phyloP scores from a whole-genome alignment of 2,888 invertebrate genomes.

The Drosophila limbata region DNA sequence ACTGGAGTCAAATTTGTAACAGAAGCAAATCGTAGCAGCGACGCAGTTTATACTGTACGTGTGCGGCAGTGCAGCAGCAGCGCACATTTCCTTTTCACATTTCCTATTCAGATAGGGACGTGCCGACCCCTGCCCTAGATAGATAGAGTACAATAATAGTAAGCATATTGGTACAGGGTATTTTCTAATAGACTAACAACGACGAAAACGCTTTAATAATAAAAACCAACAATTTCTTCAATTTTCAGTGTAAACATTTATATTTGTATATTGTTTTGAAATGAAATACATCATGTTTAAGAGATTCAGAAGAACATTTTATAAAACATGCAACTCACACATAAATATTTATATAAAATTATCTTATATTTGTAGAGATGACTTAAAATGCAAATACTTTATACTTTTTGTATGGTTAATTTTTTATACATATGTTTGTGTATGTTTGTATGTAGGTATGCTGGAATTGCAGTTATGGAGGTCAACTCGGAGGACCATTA shows the following conservation, averaged over 20 bases:
- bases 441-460: neutral
- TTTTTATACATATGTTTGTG: neutral
- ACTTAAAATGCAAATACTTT: conserved; percentile 37
- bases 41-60: no score
- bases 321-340: conserved; percentile 29
- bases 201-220: neutral
- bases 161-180: neutral
- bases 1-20: neutral
- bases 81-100: no score
- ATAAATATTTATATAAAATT: conserved; percentile 49
- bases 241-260: conserved; percentile 18
- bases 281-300: conserved; percentile 32
- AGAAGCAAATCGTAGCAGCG: no score
- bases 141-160: no score
- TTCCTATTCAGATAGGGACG: no score
- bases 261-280: conserved; percentile 33
- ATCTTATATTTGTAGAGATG: conserved; percentile 49
- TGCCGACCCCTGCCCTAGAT: no score
- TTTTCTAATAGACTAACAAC: neutral
- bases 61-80: no score
- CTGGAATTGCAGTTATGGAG: conserved; percentile 13
- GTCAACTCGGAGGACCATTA: conserved; percentile 7
- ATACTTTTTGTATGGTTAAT: conserved; percentile 6
- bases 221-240: neutral
- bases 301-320: conserved; percentile 39